phyloP scores from a whole-genome alignment of 2,797 vertebrate species.

The Phaenicophaeus curvirostris region DNA sequence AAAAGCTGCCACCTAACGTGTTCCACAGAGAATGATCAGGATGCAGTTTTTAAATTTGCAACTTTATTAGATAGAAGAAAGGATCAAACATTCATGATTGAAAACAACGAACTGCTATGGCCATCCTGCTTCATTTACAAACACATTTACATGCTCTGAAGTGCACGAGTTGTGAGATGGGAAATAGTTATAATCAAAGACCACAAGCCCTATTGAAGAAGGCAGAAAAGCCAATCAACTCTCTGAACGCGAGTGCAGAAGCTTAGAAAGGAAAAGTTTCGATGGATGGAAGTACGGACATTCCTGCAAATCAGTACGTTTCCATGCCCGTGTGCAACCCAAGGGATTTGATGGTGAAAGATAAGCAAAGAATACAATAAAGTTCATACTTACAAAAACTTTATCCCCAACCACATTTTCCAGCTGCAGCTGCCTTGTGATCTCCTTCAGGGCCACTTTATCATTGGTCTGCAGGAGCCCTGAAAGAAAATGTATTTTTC shows the following conservation, averaged over 20 bases:
- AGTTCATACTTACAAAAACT: slow-evolving; percentile 90
- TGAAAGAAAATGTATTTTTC: slow-evolving; percentile 53
- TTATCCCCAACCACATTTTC: slow-evolving; percentile 96
- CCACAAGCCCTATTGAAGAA: background rate
- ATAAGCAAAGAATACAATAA: rapidly evolving
- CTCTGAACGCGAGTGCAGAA: background rate
- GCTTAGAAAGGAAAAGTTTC: background rate
- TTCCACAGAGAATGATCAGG: background rate
- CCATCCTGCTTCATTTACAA: background rate
- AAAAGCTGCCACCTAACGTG: background rate
- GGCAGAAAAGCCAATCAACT: background rate
- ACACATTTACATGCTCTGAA: background rate
- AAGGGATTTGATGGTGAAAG: background rate
- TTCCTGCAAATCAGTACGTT: background rate
- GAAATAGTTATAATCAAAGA: background rate
- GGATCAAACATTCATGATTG: too few relatives aligned
- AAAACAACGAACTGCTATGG: background rate
- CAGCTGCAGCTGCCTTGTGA: slow-evolving; percentile 91
- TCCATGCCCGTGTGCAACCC: rapidly evolving
- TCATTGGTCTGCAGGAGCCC: slow-evolving; percentile 94
- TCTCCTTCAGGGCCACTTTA: slow-evolving; percentile 92
- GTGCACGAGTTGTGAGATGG: background rate
- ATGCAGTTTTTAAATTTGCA: background rate
- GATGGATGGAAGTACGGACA: background rate
- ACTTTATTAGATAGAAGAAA: background rate